phyloP scores from a whole-genome alignment of 1,140 invertebrate genomes.

The Drosophila ogumai region DNA sequence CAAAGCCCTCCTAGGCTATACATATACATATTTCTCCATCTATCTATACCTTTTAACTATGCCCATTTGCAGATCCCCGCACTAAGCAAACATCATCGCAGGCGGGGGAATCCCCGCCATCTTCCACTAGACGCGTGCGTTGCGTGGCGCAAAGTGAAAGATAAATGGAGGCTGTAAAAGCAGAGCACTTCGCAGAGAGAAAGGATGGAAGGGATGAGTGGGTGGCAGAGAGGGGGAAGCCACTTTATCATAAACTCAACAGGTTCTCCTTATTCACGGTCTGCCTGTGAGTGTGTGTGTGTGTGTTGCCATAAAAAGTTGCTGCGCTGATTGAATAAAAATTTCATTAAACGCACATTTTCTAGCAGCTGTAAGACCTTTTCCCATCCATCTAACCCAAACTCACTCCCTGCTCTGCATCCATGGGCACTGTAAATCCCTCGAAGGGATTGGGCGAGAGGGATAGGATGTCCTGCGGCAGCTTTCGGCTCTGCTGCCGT shows the following conservation, averaged over 20 bases:
- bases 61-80: slow-evolving; percentile 33
- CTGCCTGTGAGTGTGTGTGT: background rate
- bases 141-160: slow-evolving; percentile 45
- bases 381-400: slow-evolving; percentile 1
- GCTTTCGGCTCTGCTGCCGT: slow-evolving; percentile 54
- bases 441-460: slow-evolving; percentile 1
- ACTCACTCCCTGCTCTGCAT: background rate
- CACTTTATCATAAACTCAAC: slow-evolving; percentile 67
- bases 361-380: slow-evolving; percentile 49
- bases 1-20: slow-evolving; percentile 10
- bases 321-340: slow-evolving; percentile 78
- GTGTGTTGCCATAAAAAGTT: slow-evolving; percentile 58
- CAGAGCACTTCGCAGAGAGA: slow-evolving; percentile 34
- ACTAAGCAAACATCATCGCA: slow-evolving; percentile 40
- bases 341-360: slow-evolving; percentile 82
- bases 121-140: slow-evolving; percentile 41
- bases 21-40: slow-evolving; percentile 21
- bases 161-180: slow-evolving; percentile 62
- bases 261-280: slow-evolving; percentile 29
- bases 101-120: slow-evolving; percentile 29
- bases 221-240: slow-evolving; percentile 4
- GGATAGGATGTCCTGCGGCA: slow-evolving; percentile 10
- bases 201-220: slow-evolving; percentile 8
- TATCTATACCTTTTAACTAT: slow-evolving; percentile 20
- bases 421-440: slow-evolving; percentile 12